These are phyloP conservation scores for Pachyseris speciosa DNA, from an alignment of 64 coral and sea anemone genomes.

Conservation along the genomic window DNA sequence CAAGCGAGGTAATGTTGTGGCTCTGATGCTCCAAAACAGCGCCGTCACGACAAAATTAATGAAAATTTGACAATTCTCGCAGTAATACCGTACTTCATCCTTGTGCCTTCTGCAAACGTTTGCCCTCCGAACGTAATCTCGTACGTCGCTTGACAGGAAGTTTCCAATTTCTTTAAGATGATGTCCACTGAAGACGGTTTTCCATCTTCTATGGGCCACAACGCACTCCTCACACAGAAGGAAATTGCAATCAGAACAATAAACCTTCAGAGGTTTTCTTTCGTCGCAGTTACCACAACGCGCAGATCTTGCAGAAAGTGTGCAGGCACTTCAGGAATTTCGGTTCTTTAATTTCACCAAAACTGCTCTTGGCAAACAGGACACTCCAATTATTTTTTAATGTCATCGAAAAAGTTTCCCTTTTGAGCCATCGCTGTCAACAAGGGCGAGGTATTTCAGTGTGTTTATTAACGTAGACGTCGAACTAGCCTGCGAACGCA, in stretches of 20 bases:
- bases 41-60: too few species aligned
- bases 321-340: background rate
- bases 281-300: conserved; percentile 53
- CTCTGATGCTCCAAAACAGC: background rate
- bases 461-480: too few species aligned
- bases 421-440: background rate
- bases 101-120: too few species aligned
- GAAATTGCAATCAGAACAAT: background rate
- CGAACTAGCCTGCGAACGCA: too few species aligned
- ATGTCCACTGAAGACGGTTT: too few species aligned
- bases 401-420: background rate
- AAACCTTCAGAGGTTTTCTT: conserved; percentile 14
- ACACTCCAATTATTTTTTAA: too few species aligned
- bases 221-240: conserved; percentile 41
- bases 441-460: too few species aligned
- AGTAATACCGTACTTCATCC: too few species aligned
- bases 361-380: background rate
- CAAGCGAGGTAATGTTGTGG: background rate
- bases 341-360: background rate
- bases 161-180: too few species aligned
- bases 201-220: conserved; percentile 4
- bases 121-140: too few species aligned
- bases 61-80: too few species aligned
- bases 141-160: too few species aligned
- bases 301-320: background rate